Evolutionary conservation across 30 jellyfish, hydroid and myxozoan species (phyloP).

Genomic region (Turritopsis rubra): DNA sequence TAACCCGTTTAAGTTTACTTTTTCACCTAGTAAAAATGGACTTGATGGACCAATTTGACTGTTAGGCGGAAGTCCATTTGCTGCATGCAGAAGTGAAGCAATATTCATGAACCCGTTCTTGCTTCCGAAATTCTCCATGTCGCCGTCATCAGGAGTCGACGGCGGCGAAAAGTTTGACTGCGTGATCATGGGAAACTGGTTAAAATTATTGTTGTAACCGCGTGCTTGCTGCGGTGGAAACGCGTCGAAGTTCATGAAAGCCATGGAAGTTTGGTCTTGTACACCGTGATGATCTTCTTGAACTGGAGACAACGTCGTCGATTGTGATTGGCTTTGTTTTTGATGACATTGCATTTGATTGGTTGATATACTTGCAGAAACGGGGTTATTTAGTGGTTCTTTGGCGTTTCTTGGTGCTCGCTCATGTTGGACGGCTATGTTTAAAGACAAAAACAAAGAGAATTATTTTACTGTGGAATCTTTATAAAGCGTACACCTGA

Average conservation of each 20-base stretch:
- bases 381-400: constrained; percentile 5
- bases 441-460: background rate
- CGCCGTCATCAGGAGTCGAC: constrained; percentile 77
- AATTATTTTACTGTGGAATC: too few species aligned
- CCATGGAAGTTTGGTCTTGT: constrained; percentile 19
- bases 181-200: constrained; percentile 15
- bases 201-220: constrained; percentile 23
- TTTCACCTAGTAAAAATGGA: constrained; percentile 48
- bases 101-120: constrained; percentile 86
- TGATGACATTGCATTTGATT: background rate
- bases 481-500: too few species aligned
- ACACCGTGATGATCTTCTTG: constrained; percentile 35
- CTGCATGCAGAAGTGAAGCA: constrained; percentile 88
- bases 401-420: constrained; percentile 77
- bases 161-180: constrained; percentile 91
- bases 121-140: constrained; percentile 40
- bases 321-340: constrained; percentile 42
- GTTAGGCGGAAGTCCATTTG: constrained; percentile 71
- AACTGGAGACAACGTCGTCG: constrained; percentile 45
- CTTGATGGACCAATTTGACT: constrained; percentile 44
- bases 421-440: constrained; percentile 96
- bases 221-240: constrained; percentile 37
- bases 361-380: background rate
- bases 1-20: constrained; percentile 55
- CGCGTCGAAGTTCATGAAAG: constrained; percentile 26